A percentile compares a stretch with the other conserved stretches of the same genome.
Evolutionary conservation across 2,888 invertebrate species (phyloP).

Genomic region (Coremacera marginata): DNA sequence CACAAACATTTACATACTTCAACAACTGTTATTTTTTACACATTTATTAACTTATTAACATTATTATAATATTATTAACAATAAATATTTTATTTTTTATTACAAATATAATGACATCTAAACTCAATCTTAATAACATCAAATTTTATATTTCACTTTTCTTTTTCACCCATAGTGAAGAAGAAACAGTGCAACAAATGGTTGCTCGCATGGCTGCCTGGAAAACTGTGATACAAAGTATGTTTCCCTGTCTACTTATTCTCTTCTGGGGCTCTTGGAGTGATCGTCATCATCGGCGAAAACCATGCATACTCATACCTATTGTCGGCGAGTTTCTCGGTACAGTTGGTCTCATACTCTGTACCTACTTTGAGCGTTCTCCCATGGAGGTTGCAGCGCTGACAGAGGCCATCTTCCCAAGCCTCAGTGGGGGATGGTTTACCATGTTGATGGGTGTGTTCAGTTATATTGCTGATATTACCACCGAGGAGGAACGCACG

Average conservation of each 20-base stretch:
- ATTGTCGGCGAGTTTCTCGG: constrained; percentile 85
- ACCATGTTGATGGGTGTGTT: constrained; percentile 92
- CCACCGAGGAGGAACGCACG: constrained; percentile 85
- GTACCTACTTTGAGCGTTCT: constrained; percentile 83
- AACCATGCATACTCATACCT: constrained; percentile 85
- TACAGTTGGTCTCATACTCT: constrained; percentile 81
- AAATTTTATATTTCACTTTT: not conserved
- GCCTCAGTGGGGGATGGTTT: constrained; percentile 86
- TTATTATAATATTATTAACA: too few relatives aligned
- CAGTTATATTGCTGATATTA: constrained; percentile 90
- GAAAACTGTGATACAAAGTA: constrained; percentile 87
- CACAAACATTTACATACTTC: too few relatives aligned
- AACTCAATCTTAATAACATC: too few relatives aligned
- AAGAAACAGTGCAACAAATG: constrained; percentile 78
- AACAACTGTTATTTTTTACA: too few relatives aligned
- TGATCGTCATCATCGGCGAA: constrained; percentile 71
- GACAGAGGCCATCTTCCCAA: constrained; percentile 85
- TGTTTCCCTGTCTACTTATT: constrained; percentile 83
- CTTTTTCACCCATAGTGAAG: constrained; percentile 67
- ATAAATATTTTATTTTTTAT: too few relatives aligned
- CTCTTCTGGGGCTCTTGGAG: constrained; percentile 87
- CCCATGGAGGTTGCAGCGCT: constrained; percentile 86
- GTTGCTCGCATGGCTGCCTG: constrained; percentile 87
- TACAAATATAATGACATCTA: too few relatives aligned
- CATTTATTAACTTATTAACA: too few relatives aligned